Evolutionary conservation across 2,113 vertebrate species (phyloP).

Genomic region (Callipepla squamata): DNA sequence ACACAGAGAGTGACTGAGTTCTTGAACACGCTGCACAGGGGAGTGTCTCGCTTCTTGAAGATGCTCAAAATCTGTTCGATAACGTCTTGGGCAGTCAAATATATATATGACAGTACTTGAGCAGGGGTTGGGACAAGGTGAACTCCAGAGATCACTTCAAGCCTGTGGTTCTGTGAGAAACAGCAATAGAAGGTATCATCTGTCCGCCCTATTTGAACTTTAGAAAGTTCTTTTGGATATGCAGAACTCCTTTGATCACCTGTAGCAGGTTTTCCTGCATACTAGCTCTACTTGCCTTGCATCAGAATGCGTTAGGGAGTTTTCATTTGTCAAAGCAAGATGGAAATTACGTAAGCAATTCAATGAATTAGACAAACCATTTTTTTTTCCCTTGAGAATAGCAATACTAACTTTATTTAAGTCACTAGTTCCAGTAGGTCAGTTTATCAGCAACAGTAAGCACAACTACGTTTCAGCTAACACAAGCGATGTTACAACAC

Average conservation of each 20-base stretch:
- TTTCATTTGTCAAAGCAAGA: background rate
- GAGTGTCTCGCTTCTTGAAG: background rate
- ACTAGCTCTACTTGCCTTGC: background rate
- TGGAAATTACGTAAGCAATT: background rate
- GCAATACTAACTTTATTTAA: background rate
- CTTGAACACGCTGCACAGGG: background rate
- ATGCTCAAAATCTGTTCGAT: background rate
- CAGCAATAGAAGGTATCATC: background rate
- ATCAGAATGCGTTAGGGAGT: background rate
- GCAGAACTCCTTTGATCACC: background rate
- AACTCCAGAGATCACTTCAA: too few species aligned
- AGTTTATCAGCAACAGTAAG: background rate
- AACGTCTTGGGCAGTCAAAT: accelerated
- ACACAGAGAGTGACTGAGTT: background rate
- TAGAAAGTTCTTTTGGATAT: background rate
- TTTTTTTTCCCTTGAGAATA: background rate
- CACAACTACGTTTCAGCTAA: background rate
- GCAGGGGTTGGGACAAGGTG: background rate
- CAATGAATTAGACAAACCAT: background rate
- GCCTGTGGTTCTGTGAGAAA: background rate
- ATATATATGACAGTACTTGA: background rate
- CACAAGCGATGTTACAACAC: background rate
- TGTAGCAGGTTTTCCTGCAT: background rate
- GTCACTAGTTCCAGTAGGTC: background rate
- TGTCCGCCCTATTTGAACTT: background rate